Evolutionary conservation across 2,888 invertebrate genomes (phyloP), one percentile per base, ranked within the genome.

Genomic region (Phaedon cochleariae): DNA sequence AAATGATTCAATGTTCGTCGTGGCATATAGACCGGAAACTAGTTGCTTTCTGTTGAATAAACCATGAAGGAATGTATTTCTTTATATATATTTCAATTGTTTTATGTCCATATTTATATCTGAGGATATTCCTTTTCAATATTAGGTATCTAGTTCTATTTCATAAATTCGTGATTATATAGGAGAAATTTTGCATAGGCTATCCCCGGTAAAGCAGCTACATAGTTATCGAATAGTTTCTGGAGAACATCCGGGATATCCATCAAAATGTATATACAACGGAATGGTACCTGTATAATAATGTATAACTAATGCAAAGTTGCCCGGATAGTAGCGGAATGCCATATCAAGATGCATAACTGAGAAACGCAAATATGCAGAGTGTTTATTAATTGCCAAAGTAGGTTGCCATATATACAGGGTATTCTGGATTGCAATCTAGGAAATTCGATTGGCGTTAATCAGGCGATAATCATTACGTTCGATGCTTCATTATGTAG

Each of bases 301-400:
- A 10, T 12, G 41, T 41, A 41, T 41, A 41, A 41, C 41, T 41
- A 41, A 15, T 41, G 41, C 41, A 41, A 41, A 15, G 7, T 41
- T 15, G 3, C 10, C 15, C 12, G 41, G 41, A 41, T 3, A 1
- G 4, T 15, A 41, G 41, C 61, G 67, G 75, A 73, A 72, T 74
- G 72, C 57, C 69, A 70, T 68, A 71, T 54, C 64, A 64, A 71
- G 62, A 58, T 73, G 70, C 73, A 75, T 73, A 73, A 72, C 71
- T 55, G 59, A 51, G 64, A 71, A 45, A n/a, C 6, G 15, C 7
- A 15, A 41, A 41, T 41, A 41, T 41, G 41, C 41, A 41, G 12
- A 41, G 15, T 41, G 41, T 15, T 41, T 41, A 41, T 41, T 41
- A 41, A 41, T 41, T 41, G 41, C 15, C 41, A 5, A 5, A 26